Base-by-base conservation (phyloP, 2,888 invertebrate species). In the Luperina testacea region DNA sequence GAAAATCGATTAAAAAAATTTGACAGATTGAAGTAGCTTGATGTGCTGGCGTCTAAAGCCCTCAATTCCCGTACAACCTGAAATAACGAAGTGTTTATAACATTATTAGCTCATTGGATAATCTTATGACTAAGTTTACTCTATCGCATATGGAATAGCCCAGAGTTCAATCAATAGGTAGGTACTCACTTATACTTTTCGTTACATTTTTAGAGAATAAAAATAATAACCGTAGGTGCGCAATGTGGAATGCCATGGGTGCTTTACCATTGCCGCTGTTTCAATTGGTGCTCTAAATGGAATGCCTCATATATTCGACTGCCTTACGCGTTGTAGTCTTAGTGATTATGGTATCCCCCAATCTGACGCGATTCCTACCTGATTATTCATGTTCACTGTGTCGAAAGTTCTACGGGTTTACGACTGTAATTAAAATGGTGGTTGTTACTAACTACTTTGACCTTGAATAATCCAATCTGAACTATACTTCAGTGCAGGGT, bases 351-450 rank as follows among this genome's bases (percentile, higher is more conserved):
- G 51, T 72, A 72, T 17, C 42, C 67, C 57, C 15, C 80, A 27
- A 45, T 51, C 15, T 42, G 27, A 13, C 32, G 15, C 32, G 61
- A 69, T 75, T 38, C 38, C 24, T n/a, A 5, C 59, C 59, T 68
- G 32, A 74, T 72, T 77, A 77, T 75, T 77, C 27, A 64, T 68
- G 73, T 64, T 77, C 17, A n/a, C 71, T 38, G 82, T 74, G 87
- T 81, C 71, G 76, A 84, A 78, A 77, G 59, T 83, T 85, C 63
- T 27, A 27, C n/a, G 53, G 57, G 61, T 77, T 84, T 69, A 80
- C 59, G 24, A 64, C 42, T 13, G 48, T 76, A 80, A 78, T 88
- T 86, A 84, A 80, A 82, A 84, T 20, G 57, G 51, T 65, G 38
- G 57, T 74, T 20, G 53, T 42, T 53, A n/a, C 24, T 71, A 77